These are phyloP conservation scores for Crossaster papposus DNA, from an alignment of 53 echinoderm and acorn worm species.

Conservation along the genomic window DNA sequence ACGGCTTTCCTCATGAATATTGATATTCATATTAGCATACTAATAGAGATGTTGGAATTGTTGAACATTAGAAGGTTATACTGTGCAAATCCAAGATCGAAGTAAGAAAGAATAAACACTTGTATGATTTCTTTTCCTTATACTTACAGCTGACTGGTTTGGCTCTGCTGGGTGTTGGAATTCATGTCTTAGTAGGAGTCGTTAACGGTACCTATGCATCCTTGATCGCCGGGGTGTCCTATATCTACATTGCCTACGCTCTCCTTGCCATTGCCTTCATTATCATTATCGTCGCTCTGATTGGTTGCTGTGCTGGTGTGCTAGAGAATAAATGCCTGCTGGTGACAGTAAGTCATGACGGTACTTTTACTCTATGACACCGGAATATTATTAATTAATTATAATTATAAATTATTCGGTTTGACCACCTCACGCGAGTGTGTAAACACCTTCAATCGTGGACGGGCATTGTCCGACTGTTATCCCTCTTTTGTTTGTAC, in stretches of 20 bases:
- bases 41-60: too few relatives aligned
- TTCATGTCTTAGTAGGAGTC: constrained; percentile 76
- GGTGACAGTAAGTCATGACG: constrained; percentile 61
- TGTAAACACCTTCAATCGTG: too few relatives aligned
- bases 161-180: constrained; percentile 66
- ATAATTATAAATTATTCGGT: too few relatives aligned
- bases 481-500: too few relatives aligned
- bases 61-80: too few relatives aligned
- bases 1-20: too few relatives aligned
- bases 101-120: too few relatives aligned
- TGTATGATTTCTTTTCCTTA: neutral
- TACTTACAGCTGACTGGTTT: constrained; percentile 71
- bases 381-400: too few relatives aligned
- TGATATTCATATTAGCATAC: too few relatives aligned
- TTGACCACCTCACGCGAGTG: too few relatives aligned
- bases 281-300: constrained; percentile 72
- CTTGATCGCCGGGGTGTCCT: constrained; percentile 74
- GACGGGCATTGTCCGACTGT: too few relatives aligned
- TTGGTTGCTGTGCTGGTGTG: constrained; percentile 78
- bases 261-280: constrained; percentile 73
- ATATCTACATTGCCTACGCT: constrained; percentile 78
- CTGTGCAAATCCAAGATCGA: too few relatives aligned
- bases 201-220: constrained; percentile 72
- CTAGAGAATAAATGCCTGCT: constrained; percentile 75
- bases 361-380: neutral